Evolutionary conservation across 2,797 vertebrate genomes (phyloP).

Genomic region (Sciurus vulgaris): DNA sequence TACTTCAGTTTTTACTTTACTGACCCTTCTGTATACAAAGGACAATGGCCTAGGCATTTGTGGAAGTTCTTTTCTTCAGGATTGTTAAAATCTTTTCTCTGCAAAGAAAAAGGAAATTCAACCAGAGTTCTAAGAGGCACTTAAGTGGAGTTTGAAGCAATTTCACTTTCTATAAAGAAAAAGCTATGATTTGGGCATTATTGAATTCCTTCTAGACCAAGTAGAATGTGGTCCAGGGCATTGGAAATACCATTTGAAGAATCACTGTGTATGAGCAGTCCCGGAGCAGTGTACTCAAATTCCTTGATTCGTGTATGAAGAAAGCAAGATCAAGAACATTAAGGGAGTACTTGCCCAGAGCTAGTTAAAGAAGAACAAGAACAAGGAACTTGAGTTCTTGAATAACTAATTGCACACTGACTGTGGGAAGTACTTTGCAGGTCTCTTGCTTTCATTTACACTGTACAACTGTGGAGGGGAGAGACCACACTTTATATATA

Average conservation of each 20-base stretch:
- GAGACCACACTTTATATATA: neutral
- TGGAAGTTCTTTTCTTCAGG: constrained; percentile 50
- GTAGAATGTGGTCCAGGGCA: neutral
- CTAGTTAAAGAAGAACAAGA: neutral
- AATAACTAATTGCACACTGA: neutral
- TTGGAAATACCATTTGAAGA: neutral
- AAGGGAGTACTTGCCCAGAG: neutral
- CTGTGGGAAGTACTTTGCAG: neutral
- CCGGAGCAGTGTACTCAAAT: neutral
- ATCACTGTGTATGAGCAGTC: neutral
- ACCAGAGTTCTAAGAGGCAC: neutral
- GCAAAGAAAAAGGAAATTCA: neutral
- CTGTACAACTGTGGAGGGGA: neutral
- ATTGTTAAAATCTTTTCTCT: no score
- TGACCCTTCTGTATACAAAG: neutral
- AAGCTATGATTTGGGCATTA: neutral
- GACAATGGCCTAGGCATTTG: neutral
- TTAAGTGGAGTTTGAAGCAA: constrained; percentile 12
- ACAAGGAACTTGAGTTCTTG: neutral
- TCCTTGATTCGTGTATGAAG: neutral
- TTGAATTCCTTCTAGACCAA: neutral
- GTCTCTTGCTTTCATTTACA: neutral
- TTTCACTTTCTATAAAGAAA: neutral
- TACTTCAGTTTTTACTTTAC: neutral
- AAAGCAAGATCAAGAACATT: neutral